Evolutionary conservation across 2,888 invertebrate species (phyloP), one percentile per base, ranked within the genome.

Genomic region (Octonoba sinensis): DNA sequence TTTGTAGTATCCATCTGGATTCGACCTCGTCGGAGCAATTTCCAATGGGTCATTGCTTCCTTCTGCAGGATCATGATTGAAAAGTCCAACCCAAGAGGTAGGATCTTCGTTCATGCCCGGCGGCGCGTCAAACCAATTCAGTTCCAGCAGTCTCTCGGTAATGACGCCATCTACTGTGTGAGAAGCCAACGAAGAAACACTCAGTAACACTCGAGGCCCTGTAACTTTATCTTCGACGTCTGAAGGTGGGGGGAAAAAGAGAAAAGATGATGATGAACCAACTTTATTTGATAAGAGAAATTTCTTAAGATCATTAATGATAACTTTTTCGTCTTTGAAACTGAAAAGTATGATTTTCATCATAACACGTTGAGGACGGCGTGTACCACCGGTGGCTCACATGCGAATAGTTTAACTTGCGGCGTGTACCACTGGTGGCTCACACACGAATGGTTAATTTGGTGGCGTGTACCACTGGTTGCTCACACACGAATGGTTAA

Each of bases 61-160:
- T 60, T 84, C 85, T 13, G 84, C 83, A 0, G 88, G 88, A 47
- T 87, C 87, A 64, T 86, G 86, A 65, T 86, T 86, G 84, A 86
- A 88, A 8, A 88, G 84, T 1, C 87, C 87, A 27, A 88, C 86
- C 87, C 87, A 87, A 11, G 84, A 87, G 3, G 82, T 72, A 15
- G 82, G 66, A 57, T 82, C 82, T 86, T 49, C 87, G 85, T 65
- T 73, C 60, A 64, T 85, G 47, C 18, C 72, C 18, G 82, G 47
- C 1, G 76, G 72, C 3, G 84, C 84, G 46, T 84, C 78, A 59
- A 82, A 78, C 86, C 86, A 86, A 46, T 85, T 84, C 11, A 86
- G 78, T 67, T 85, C 85, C 44, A 86, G 59, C 18, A 84, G 75
- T 49, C 86, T 72, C 65, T 86, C 84, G 11, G 72, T 79, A 18